These are phyloP conservation scores for Ceriagrion tenellum DNA, from an alignment of 2,888 invertebrate genomes.

Conservation along the genomic window DNA sequence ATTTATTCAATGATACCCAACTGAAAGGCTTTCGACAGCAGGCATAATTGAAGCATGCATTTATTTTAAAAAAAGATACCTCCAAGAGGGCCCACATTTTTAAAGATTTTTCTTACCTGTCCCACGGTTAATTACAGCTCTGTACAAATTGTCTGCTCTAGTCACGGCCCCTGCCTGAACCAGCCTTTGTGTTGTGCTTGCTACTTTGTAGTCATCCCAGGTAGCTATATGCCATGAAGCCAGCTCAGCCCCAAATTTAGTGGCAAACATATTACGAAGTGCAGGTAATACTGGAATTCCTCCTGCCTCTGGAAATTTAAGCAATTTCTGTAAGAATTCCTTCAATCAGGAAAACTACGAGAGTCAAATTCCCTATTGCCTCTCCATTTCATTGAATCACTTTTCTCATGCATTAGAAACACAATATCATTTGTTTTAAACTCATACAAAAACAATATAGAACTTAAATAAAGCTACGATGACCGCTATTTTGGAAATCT, in stretches of 20 bases:
- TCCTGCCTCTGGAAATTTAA: slow-evolving; percentile 67
- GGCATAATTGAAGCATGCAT: neutral
- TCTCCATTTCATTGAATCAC: too few relatives aligned
- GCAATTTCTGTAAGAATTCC: neutral
- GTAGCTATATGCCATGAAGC: slow-evolving; percentile 86
- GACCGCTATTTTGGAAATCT: too few relatives aligned
- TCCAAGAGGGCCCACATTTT: neutral
- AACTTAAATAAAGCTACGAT: too few relatives aligned
- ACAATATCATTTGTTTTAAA: too few relatives aligned
- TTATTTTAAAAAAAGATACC: neutral
- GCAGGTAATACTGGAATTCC: slow-evolving; percentile 59
- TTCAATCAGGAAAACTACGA: neutral
- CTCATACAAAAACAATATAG: too few relatives aligned
- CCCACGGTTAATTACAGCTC: slow-evolving; percentile 88
- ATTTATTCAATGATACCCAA: neutral
- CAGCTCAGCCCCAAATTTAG: slow-evolving; percentile 76
- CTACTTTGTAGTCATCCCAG: slow-evolving; percentile 84
- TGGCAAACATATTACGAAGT: slow-evolving; percentile 61
- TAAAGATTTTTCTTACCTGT: slow-evolving; percentile 79
- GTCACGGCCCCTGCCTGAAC: slow-evolving; percentile 82
- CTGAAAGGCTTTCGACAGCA: neutral
- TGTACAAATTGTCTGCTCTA: slow-evolving; percentile 86
- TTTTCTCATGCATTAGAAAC: too few relatives aligned
- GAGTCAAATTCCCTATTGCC: too few relatives aligned
- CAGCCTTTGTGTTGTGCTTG: slow-evolving; percentile 79